Conservation (phyloP, 2,113 vertebrate genomes). For the Dicaeum eximium region DNA sequence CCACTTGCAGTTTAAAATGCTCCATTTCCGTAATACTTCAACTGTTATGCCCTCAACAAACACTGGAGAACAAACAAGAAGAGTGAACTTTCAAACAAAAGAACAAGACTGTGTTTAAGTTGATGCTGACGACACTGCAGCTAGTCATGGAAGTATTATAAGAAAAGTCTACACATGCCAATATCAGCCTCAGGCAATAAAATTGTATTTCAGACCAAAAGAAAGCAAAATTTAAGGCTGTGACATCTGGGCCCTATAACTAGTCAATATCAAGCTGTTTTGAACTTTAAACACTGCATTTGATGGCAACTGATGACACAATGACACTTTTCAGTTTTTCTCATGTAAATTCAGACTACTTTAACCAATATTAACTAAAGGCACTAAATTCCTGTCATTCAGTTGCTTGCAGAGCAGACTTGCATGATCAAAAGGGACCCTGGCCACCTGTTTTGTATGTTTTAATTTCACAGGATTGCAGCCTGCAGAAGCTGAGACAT, state of each 20-base stretch:
- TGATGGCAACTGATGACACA: neutral
- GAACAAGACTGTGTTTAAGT: neutral
- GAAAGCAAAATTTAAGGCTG: neutral
- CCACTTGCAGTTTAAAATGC: neutral
- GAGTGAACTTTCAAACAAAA: neutral
- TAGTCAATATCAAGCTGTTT: neutral
- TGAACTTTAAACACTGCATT: neutral
- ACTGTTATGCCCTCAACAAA: neutral
- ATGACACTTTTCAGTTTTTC: neutral
- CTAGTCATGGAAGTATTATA: neutral
- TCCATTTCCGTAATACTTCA: neutral
- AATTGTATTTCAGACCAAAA: neutral
- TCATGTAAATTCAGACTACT: neutral
- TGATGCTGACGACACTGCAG: neutral
- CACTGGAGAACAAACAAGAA: neutral
- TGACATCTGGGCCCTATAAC: neutral
- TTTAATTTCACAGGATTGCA: neutral
- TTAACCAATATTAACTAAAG: neutral
- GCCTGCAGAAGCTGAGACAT: neutral
- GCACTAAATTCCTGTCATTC: neutral
- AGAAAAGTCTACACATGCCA: neutral
- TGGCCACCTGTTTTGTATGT: neutral
- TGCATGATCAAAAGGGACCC: neutral
- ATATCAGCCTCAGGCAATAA: neutral
- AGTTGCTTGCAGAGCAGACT: neutral